A percentile compares a stretch with the other conserved stretches of the same genome.
Conservation (phyloP, 2,113 vertebrate genomes). For the Eptesicus fuscus region DNA sequence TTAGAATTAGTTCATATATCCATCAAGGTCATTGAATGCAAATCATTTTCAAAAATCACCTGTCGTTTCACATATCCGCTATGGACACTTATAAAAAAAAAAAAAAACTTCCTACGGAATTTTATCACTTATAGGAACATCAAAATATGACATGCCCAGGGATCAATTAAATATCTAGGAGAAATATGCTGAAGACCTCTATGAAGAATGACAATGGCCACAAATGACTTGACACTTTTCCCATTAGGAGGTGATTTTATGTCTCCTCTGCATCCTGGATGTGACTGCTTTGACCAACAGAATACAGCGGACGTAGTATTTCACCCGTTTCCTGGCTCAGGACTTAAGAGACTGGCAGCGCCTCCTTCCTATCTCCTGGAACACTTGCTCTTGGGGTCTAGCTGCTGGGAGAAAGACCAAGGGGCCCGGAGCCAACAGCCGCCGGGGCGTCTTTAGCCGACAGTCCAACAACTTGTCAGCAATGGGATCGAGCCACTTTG, state of each 20-base stretch:
- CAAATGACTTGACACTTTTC: background rate
- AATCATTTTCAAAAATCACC: background rate
- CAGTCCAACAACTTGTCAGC: background rate
- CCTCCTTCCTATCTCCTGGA: background rate
- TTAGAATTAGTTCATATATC: constrained; percentile 3
- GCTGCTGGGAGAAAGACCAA: background rate
- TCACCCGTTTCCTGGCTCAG: background rate
- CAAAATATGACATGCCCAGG: background rate
- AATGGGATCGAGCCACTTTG: background rate
- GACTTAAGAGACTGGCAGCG: background rate
- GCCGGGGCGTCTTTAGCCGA: too few species aligned
- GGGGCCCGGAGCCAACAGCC: background rate
- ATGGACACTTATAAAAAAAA: background rate
- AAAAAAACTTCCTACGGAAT: background rate
- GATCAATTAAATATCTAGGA: background rate
- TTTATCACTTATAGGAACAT: background rate
- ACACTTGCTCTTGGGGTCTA: background rate
- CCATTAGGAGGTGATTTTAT: background rate
- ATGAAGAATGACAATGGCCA: background rate
- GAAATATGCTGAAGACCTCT: background rate
- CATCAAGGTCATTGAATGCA: background rate
- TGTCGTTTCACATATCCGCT: background rate
- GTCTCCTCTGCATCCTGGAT: background rate
- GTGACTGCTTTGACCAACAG: background rate
- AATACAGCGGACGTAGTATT: background rate